These are phyloP conservation scores for Hirtodrosophila duncani DNA, from an alignment of 2,888 invertebrate genomes.

Conservation along the genomic window DNA sequence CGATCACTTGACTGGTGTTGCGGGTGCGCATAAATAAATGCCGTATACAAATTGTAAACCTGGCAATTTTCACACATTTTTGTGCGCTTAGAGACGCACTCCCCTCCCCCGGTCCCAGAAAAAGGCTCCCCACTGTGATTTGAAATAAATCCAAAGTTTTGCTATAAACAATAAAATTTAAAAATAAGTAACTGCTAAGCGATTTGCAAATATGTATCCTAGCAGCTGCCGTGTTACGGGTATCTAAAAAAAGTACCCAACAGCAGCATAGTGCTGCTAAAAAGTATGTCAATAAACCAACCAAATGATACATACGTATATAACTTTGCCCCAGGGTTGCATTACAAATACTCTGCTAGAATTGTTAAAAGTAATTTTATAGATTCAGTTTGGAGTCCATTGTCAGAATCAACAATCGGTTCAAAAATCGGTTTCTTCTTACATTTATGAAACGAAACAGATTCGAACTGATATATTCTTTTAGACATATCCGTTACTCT, in stretches of 20 bases:
- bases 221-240: conserved; percentile 27
- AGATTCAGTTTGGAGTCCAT: too few relatives aligned
- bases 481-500: too few relatives aligned
- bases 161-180: conserved; percentile 39
- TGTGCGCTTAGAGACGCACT: conserved; percentile 11
- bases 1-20: conserved; percentile 53
- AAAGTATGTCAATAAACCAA: conserved; percentile 33
- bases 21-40: conserved; percentile 33
- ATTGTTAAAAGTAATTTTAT: too few relatives aligned
- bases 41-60: conserved; percentile 19
- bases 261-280: conserved; percentile 33
- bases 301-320: conserved; percentile 5
- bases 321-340: conserved; percentile 14
- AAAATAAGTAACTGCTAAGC: conserved; percentile 39
- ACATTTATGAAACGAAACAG: too few relatives aligned
- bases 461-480: too few relatives aligned
- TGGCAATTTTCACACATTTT: conserved; percentile 35
- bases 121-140: too few relatives aligned
- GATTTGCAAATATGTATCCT: conserved; percentile 58
- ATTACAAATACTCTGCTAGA: too few relatives aligned
- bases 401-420: too few relatives aligned
- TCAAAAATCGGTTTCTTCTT: too few relatives aligned
- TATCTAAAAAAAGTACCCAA: conserved; percentile 21
- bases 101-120: conserved; percentile 18
- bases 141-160: conserved; percentile 24